A percentile compares a stretch with the other conserved stretches of the same genome.
Evolutionary conservation across 2,888 invertebrate genomes (phyloP).

Genomic region (Lepetodrilus schrolli): DNA sequence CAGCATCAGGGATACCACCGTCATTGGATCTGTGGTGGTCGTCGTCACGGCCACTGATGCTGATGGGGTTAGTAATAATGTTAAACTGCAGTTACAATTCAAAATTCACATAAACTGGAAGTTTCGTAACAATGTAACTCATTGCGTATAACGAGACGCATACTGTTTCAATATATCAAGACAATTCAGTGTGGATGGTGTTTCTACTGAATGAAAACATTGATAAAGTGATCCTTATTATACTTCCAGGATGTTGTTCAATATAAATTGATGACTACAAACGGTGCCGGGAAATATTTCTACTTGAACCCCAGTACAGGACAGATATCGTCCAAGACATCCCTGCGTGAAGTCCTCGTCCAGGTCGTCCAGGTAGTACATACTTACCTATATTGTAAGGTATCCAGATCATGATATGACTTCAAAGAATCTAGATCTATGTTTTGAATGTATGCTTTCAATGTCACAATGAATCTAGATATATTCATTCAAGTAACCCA

Average conservation of each 20-base stretch:
- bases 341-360: conserved; percentile 34
- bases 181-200: too few relatives aligned
- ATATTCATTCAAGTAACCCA: too few relatives aligned
- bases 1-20: conserved; percentile 50
- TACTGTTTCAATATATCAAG: too few relatives aligned
- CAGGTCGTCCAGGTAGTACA: conserved; percentile 33
- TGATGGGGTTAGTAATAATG: conserved; percentile 51
- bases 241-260: conserved; percentile 45
- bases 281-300: conserved; percentile 54
- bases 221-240: too few relatives aligned
- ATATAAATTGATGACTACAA: conserved; percentile 35
- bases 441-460: background rate
- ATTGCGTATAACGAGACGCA: background rate
- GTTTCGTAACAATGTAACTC: background rate
- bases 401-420: background rate
- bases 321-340: conserved; percentile 45
- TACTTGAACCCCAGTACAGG: conserved; percentile 64
- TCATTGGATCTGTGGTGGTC: conserved; percentile 49
- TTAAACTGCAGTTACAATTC: background rate
- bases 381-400: too few relatives aligned
- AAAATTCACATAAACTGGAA: background rate
- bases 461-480: background rate
- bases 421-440: background rate
- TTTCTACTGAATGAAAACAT: too few relatives aligned
- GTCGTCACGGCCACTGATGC: conserved; percentile 61